Evolutionary conservation across 2,888 invertebrate genomes (phyloP), one percentile per base, ranked within the genome.

Genomic region (Pammene fasciana): DNA sequence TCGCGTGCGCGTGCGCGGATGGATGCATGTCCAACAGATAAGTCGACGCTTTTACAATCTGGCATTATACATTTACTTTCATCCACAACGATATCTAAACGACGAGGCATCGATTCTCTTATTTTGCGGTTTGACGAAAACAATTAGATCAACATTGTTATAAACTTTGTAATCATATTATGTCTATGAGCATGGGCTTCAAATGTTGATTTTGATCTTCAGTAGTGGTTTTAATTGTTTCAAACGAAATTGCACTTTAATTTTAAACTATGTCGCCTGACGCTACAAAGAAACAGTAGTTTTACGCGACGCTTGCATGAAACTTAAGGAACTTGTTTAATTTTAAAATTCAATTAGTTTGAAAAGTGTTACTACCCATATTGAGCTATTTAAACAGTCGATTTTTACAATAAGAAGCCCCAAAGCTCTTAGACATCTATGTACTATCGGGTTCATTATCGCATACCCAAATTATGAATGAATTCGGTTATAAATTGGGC

Each of bases 1-100:
- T 89, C 87, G 85, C 81, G 16, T n/a, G 52, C 52, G 13, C 6
- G 52, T 11, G 52, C 26, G 52, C 26, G 52, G 52, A 52, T 52
- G 52, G 67, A 74, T 73, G 74, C 71, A 71, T 72, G 74, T 65
- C 67, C 70, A 48, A 41, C 71, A 73, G 70, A 72, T 62, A 68
- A 67, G 70, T 72, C 72, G 72, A 68, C 71, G 67, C 52, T 65
- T 65, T 68, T 59, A 65, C 43, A 56, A 34, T 50, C 52, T 36
- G 52, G 9, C 43, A 46, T 36, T 14, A 59, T 57, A 26, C 43
- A 50, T 48, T 65, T 65, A 65, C 70, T 59, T 60, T 65, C 59
- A 55, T 45, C 65, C 65, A 70, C 70, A 65, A 65, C 55, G 52
- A 36, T 54, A 68, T 48, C 36, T 13, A 26, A n/a, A n/a, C n/a